A percentile compares a stretch with the other conserved stretches of the same genome.
Conservation (phyloP, 2,888 invertebrate species). For the Aleiodes alternator region DNA sequence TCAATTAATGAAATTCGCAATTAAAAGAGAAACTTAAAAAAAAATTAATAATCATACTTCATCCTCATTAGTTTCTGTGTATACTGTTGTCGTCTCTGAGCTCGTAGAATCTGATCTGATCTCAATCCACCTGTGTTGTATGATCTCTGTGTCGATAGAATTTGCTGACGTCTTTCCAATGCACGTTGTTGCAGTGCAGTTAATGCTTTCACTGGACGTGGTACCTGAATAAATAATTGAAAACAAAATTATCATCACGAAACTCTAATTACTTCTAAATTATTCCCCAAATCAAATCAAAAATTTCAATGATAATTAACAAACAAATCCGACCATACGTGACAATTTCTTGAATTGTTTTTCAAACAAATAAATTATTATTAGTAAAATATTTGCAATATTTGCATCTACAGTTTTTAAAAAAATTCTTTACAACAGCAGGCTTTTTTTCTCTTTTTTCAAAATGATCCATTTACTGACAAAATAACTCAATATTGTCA, state of each 20-base stretch:
- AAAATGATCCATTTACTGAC: no score
- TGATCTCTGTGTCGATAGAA: constrained; percentile 65
- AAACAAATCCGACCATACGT: no score
- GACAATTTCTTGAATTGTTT: no score
- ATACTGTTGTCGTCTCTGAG: constrained; percentile 70
- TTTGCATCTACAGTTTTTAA: no score
- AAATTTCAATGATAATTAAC: no score
- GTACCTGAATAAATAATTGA: constrained; percentile 56
- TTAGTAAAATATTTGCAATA: no score
- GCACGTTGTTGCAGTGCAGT: constrained; percentile 65
- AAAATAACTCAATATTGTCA: no score
- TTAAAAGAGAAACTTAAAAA: neutral
- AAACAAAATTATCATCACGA: neutral
- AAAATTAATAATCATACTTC: constrained; percentile 62
- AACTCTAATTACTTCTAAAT: neutral
- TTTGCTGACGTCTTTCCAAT: constrained; percentile 65
- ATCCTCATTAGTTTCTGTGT: constrained; percentile 72
- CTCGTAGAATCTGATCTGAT: constrained; percentile 71
- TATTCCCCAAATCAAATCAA: no score
- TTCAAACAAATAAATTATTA: no score
- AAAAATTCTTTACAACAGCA: no score
- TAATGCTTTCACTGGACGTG: constrained; percentile 62
- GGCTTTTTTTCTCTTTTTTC: no score
- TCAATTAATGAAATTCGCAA: no score
- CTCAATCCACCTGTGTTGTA: constrained; percentile 67